Conservation (phyloP, 2,888 invertebrate genomes). For the Psococerastis gibbosa region DNA sequence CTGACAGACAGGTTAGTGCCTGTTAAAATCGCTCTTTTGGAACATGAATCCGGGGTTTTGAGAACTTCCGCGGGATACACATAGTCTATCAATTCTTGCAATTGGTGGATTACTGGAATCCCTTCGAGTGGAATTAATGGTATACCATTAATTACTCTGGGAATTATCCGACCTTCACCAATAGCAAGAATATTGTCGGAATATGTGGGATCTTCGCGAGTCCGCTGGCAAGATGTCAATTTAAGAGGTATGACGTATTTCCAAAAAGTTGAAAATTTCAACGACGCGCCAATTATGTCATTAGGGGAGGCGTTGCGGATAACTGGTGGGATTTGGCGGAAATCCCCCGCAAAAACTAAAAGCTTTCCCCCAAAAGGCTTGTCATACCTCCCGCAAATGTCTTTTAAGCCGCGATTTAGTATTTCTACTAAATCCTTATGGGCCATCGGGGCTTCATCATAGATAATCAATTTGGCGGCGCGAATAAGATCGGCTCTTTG, state of each 20-base stretch:
- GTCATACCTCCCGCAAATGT: constrained; percentile 11
- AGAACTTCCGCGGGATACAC: constrained; percentile 9
- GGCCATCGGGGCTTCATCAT: constrained; percentile 14
- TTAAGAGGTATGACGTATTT: neutral
- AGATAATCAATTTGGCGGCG: constrained; percentile 13
- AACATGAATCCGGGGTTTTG: constrained; percentile 10
- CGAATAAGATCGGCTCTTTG: constrained; percentile 13
- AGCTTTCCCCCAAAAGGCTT: constrained; percentile 12
- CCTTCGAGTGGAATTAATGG: constrained; percentile 6
- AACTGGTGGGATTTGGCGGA: constrained; percentile 13
- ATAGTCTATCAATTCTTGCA: constrained; percentile 3
- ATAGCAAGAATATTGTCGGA: constrained; percentile 10
- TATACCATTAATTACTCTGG: too few relatives aligned
- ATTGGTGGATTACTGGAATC: neutral
- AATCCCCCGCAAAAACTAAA: constrained; percentile 13
- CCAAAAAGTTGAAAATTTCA: constrained; percentile 5
- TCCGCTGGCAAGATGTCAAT: constrained; percentile 8
- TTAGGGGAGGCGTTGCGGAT: constrained; percentile 4
- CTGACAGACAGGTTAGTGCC: constrained; percentile 12
- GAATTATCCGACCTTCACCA: too few relatives aligned
- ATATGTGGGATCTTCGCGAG: neutral
- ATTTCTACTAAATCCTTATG: constrained; percentile 12
- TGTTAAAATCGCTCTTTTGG: constrained; percentile 11
- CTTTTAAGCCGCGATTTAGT: constrained; percentile 12
- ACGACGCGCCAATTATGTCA: constrained; percentile 8